Evolutionary conservation across 1,140 invertebrate species (phyloP), one percentile per base, ranked within the genome.

Genomic region (Drosophila kepulauana): DNA sequence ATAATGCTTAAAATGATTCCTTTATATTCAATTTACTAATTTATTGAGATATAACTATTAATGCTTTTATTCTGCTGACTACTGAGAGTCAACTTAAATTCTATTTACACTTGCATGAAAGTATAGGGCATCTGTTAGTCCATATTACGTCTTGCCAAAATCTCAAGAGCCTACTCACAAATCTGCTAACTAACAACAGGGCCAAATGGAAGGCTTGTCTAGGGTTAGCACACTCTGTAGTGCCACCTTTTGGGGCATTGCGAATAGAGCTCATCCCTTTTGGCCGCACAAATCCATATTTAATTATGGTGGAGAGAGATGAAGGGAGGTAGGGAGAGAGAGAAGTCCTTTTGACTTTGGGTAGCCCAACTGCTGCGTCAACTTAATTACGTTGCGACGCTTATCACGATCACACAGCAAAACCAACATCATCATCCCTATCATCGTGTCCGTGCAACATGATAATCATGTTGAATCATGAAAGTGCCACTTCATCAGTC

Each of bases 401-500:
- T 82, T 81, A 86, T 76, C 74, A 58, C 57, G 75, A 88, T 87
- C 82, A 66, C 48, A 72, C 25, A 59, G 43, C 28, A 25, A 48
- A 49, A 1, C 10, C 25, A 25, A 15, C 51, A 28, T 41, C 64
- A 33, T 56, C 57, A 35, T 62, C 41, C 13, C 41, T 35, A 59
- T 66, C 62, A 59, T 72, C 33, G 67, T 65, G 46, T 75, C 49
- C 3, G 28, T 33, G 20, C 48, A 30, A 28, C 68, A 61, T 54
- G 76, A 63, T 64, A 38, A 38, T 38, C 35, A 8, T 38, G 48
- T 10, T 20, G 48, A 49, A 20, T 57, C 43, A 49, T 41, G 54
- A 57, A 90, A 90, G 78, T 89, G 86, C 81, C 85, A 89, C 85
- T 89, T 89, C 85, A 89, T 89, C 85, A 90, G 85, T 81, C 85